Base-by-base conservation (phyloP, 2,888 invertebrate genomes). In the Pimpla rufipes region DNA sequence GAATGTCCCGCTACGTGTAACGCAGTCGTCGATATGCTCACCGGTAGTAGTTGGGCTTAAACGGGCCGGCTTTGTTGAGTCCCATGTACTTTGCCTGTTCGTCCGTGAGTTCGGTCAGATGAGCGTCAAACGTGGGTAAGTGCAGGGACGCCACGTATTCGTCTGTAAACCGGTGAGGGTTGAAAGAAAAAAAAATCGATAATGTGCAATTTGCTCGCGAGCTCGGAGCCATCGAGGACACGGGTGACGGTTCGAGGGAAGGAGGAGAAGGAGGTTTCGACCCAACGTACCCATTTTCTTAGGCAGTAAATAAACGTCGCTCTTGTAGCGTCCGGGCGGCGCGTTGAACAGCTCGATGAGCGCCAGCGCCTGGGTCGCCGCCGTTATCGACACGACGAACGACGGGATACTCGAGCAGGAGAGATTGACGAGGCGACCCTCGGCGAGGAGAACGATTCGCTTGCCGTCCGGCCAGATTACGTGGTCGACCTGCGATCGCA, bases 21-120 rank as follows among this genome's bases (percentile, higher is more conserved):
- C 29, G 10, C 0, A 35, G 4, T 35, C 21, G 21, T 62, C 16
- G 62, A 13, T 13, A 80, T 42, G 88, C 84, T 89, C 94, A 99
- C 96, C 99, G 97, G 94, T 99, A 99, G 94, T 99, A 99, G 94
- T 99, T 99, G 85, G 99, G 99, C 94, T 99, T 99, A 94, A 99
- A 99, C 57, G 99, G 99, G 67, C 99, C 99, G 71, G 98, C 98
- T 95, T 99, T 99, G 93, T 98, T 98, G 42, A 99, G 96, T 85
- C 99, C 99, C 95, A 99, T 96, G 93, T 99, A 99, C 93, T 98
- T 98, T 62, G 99, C 98, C 94, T 99, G 99, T 91, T 99, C 99
- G 93, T 99, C 99, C 4, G 97, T 96, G 73, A 99, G 95, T 93
- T 99, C 99, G 0, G 99, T 99, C 88, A 99, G 95, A 92, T 99